Evolutionary conservation across 2,888 invertebrate species (phyloP), one percentile per base, ranked within the genome.

Genomic region (Panzeria rudis): DNA sequence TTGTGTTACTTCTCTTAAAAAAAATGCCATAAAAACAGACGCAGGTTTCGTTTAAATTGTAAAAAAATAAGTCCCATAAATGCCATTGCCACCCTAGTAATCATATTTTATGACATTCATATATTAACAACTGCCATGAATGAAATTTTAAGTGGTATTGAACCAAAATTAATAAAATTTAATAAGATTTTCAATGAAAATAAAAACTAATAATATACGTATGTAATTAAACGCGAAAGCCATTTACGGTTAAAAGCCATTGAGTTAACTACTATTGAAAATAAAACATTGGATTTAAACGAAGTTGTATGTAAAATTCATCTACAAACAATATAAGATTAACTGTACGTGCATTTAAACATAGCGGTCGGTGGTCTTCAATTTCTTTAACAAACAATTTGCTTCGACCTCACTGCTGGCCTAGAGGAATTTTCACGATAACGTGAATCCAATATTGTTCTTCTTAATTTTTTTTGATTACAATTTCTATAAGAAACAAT

Each of bases 401-500:
- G 11, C 6, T n/a, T 41, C 32, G n/a, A 0, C 20, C 3, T 13
- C 25, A 59, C 68, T 38, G 59, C 35, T 59, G 23, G 6, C 20
- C n/a, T 3, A 50, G 29, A 15, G 52, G 59, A 64, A 64, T 80
- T 17, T 59, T 44, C 80, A 80, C 73, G 80, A 80, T 66, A 59
- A 66, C 80, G 80, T 80, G 73, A 50, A 80, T 50, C 7, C 23
- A 56, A 73, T 52, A 20, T 66, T 20, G 38, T 80, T 80, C 66
- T 38, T 6, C 20, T 66, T 29, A 47, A 13, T 66, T 64, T 54
- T 35, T 17, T 35, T 32, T 32, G 0, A 29, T 69, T 41, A 23
- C 52, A 47, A 61, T 41, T 78, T 78, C 52, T 61, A 64, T 47
- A 66, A 50, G 25, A 80, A 64, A 73, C 80, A 66, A 80, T 80